A percentile compares a stretch with the other conserved stretches of the same genome.
Evolutionary conservation across 2,113 vertebrate genomes (phyloP).

Genomic region (Lepisosteus oculatus): DNA sequence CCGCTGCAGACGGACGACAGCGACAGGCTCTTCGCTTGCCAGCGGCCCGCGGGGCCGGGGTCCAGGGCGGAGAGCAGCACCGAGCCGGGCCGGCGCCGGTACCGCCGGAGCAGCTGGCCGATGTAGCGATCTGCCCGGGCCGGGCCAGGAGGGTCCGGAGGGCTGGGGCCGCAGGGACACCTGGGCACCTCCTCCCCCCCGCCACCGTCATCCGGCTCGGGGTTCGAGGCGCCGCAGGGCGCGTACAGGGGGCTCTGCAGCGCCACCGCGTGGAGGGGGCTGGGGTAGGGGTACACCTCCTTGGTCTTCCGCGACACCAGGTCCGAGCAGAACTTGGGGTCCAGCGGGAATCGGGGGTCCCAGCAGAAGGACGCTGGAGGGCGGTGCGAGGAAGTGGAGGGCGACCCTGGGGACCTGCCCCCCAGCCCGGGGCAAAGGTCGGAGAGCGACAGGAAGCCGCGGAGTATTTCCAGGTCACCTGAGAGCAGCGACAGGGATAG

Average conservation of each 20-base stretch:
- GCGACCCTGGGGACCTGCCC: conserved; percentile 38
- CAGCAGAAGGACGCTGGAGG: conserved; percentile 30
- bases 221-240: conserved; percentile 10
- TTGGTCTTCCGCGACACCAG: conserved; percentile 70
- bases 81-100: conserved; percentile 47
- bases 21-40: conserved; percentile 36
- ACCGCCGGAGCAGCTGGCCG: conserved; percentile 59
- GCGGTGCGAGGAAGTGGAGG: conserved; percentile 34
- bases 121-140: conserved; percentile 72
- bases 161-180: conserved; percentile 25
- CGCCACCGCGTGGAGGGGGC: conserved; percentile 74
- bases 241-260: conserved; percentile 77
- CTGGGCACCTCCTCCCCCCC: no score
- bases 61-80: conserved; percentile 24
- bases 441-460: conserved; percentile 60
- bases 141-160: conserved; percentile 33
- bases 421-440: conserved; percentile 58
- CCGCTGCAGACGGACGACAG: conserved; percentile 59
- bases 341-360: conserved; percentile 51
- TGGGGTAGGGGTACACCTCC: conserved; percentile 76
- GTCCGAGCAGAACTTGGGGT: conserved; percentile 66
- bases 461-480: conserved; percentile 54
- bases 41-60: conserved; percentile 26
- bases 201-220: no score
- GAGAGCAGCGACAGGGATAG: conserved; percentile 28